phyloP scores from a whole-genome alignment of 2,797 vertebrate species.

The Poeciliopsis turneri region DNA sequence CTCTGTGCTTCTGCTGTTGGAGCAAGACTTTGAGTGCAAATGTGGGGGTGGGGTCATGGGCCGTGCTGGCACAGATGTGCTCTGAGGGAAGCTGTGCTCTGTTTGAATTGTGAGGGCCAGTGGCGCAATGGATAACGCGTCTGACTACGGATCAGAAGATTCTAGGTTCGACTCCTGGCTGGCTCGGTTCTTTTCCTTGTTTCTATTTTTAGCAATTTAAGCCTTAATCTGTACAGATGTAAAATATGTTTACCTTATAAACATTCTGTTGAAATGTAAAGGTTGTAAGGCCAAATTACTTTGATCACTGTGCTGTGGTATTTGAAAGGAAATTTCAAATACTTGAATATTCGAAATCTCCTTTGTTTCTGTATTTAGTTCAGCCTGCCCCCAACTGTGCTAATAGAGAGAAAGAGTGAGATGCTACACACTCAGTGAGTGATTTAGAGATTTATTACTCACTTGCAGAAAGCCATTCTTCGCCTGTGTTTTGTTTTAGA shows the following conservation, averaged over 20 bases:
- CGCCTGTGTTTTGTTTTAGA: neutral
- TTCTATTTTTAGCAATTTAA: neutral
- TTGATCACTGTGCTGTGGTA: neutral
- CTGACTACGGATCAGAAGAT: slow-evolving; percentile 75
- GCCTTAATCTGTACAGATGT: neutral
- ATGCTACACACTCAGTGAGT: neutral
- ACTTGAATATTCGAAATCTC: neutral
- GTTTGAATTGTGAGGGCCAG: slow-evolving; percentile 3
- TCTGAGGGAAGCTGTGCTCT: neutral
- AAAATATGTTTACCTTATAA: neutral
- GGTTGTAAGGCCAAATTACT: neutral
- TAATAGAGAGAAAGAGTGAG: neutral
- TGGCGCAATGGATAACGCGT: slow-evolving; percentile 72
- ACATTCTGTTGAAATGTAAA: neutral
- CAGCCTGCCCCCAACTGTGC: neutral
- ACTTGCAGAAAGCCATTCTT: neutral
- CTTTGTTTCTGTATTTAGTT: neutral
- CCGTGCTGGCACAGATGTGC: neutral
- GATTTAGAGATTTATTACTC: neutral
- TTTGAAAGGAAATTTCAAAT: too few relatives aligned
- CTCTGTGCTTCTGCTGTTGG: neutral
- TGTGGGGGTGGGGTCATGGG: neutral
- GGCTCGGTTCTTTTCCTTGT: slow-evolving; percentile 35
- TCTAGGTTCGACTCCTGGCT: slow-evolving; percentile 75
- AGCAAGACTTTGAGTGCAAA: neutral